Evolutionary conservation across 2,797 vertebrate species (phyloP), one percentile per base, ranked within the genome.

Genomic region (Notolabrus celidotus): DNA sequence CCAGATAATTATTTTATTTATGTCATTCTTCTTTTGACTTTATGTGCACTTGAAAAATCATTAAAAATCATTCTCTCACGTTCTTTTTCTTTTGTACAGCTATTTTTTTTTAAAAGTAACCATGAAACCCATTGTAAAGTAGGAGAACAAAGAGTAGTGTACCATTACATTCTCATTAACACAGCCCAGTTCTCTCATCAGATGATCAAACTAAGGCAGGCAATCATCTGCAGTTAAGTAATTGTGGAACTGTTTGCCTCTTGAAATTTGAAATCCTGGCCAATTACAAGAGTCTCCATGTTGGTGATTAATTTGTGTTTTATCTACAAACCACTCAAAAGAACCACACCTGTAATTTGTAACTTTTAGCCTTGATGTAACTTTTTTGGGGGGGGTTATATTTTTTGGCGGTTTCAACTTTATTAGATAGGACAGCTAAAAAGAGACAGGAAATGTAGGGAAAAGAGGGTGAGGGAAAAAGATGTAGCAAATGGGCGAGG

Each of bases 11-110:
- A 58, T 56, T 29, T 54, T 4, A 59, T 19, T 20, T 25, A 45
- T 71, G 14, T 69, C 36, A 23, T 19, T 55, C 29, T 61, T 42
- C 27, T 36, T 63, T 55, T 76, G 45, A 56, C n/a, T 49, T 31
- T 10, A 71, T 10, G 5, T 17, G 38, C 43, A 47, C 42, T 53
- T 60, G 17, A 67, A 17, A 52, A 10, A 38, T 68, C 46, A 59
- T 20, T 47, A 41, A 27, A 55, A 71, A 42, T 36, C 16, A 43
- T 57, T 42, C 59, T 15, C 47, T 23, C 4, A 10, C 36, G 1
- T 27, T 42, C 7, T 5, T 6, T 3, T 71, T 36, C 64, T 56
- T 7, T 43, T 55, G 47, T 65, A 7, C 10, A 27, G 3, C 11
- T 45, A 4, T 10, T 20, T 20, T 20, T 20, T 45, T 20, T 23